Percentiles rank a stretch among this genome's conserved stretches.
Conservation (phyloP, 1,140 invertebrate species). For the Medauroidea extradentata region DNA sequence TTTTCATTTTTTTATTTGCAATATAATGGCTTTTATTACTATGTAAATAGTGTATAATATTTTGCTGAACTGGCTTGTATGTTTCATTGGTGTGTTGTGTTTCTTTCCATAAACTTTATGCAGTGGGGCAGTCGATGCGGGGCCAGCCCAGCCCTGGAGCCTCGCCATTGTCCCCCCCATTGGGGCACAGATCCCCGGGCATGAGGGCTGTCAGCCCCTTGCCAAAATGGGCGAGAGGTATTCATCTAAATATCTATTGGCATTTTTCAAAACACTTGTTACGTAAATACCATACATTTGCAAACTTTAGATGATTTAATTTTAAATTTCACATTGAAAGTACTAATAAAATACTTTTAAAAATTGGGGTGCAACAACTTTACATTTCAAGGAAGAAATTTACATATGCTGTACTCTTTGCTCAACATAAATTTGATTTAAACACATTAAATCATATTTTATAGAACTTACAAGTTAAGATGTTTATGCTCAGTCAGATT, state of each 20-base stretch:
- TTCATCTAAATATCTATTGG: constrained; percentile 13
- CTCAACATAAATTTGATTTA: too few relatives aligned
- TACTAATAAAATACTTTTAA: too few relatives aligned
- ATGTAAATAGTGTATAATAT: neutral
- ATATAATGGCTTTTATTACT: neutral
- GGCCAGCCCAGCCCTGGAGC: constrained; percentile 49
- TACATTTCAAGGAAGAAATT: too few relatives aligned
- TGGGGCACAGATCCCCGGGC: constrained; percentile 41
- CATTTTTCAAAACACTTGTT: constrained; percentile 9
- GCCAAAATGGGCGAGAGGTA: constrained; percentile 56
- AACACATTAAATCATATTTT: too few relatives aligned
- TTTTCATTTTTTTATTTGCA: neutral
- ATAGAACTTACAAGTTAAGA: too few relatives aligned
- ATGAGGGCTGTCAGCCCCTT: constrained; percentile 49
- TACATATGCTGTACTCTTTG: too few relatives aligned
- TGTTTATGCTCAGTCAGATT: too few relatives aligned
- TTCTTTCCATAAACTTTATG: neutral
- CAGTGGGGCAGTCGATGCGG: constrained; percentile 51
- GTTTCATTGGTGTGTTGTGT: too few relatives aligned
- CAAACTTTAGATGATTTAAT: too few relatives aligned
- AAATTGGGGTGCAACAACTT: too few relatives aligned
- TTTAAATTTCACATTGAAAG: too few relatives aligned
- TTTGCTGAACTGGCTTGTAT: neutral
- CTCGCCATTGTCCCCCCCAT: constrained; percentile 21
- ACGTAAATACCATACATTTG: too few relatives aligned